phyloP scores from a whole-genome alignment of 2,113 vertebrate genomes.

The Archocentrus centrarchus region DNA sequence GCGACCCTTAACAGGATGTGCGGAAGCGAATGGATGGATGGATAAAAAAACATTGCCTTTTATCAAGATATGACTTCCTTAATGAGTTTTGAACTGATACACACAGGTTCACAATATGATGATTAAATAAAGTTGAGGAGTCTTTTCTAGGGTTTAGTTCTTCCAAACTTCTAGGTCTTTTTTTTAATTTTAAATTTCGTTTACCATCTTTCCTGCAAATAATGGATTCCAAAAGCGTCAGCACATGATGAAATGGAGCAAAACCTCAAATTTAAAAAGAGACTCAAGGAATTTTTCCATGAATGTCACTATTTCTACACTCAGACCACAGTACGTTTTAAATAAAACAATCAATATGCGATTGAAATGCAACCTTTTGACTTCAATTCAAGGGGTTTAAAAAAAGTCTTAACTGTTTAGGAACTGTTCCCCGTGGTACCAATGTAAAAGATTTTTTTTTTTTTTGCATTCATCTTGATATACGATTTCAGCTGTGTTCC shows the following conservation, averaged over 20 bases:
- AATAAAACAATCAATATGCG: neutral
- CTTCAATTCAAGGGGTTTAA: neutral
- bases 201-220: neutral
- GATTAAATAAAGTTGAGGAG: rapidly evolving
- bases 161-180: neutral
- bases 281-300: neutral
- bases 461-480: neutral
- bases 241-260: neutral
- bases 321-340: neutral
- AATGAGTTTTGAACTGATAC: neutral
- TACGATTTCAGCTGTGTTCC: neutral
- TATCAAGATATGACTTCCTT: neutral
- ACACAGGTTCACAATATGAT: neutral
- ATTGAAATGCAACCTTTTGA: neutral
- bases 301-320: neutral
- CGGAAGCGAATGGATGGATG: too few relatives aligned
- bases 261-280: neutral
- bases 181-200: neutral
- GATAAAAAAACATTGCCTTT: neutral
- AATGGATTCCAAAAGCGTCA: neutral
- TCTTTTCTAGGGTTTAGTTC: neutral
- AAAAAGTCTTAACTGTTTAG: rapidly evolving
- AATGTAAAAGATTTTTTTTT: neutral
- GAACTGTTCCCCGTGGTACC: neutral
- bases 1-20: too few relatives aligned